Conservation (phyloP, 2,113 vertebrate species). For the Natator depressus region DNA sequence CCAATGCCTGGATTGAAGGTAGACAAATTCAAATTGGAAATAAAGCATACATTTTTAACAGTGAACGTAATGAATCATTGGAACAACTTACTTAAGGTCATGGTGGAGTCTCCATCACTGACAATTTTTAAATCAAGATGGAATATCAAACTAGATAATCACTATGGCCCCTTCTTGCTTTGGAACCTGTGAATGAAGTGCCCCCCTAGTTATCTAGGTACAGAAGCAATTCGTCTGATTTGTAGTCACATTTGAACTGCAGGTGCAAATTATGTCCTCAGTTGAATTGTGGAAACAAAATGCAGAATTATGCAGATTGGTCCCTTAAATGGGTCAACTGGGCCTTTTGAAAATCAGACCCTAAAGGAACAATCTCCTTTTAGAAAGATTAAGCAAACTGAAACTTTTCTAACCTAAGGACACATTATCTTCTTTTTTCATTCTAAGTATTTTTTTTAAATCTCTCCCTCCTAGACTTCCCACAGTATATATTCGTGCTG, state of each 20-base stretch:
- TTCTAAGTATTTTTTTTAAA: not conserved
- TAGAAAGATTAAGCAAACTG: not conserved
- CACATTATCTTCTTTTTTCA: not conserved
- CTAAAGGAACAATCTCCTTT: not conserved
- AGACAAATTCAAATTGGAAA: not conserved
- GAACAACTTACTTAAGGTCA: not conserved
- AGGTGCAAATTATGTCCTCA: not conserved
- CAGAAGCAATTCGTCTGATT: not conserved
- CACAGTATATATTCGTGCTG: not conserved
- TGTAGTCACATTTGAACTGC: not conserved
- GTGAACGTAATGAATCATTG: not conserved
- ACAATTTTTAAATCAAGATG: not conserved
- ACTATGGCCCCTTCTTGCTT: not conserved
- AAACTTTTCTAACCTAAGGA: not conserved
- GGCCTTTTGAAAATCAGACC: not conserved
- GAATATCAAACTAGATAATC: not conserved
- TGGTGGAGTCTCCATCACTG: not conserved
- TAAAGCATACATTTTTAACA: not conserved
- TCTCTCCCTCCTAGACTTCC: not conserved
- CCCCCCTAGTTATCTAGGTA: not conserved
- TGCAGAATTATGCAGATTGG: not conserved
- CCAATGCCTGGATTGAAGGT: not conserved
- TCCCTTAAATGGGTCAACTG: not conserved
- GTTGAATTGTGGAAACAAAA: not conserved
- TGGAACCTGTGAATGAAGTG: not conserved